These are phyloP conservation scores for Alligator mississippiensis DNA, from an alignment of 2,113 vertebrate genomes.

Conservation along the genomic window DNA sequence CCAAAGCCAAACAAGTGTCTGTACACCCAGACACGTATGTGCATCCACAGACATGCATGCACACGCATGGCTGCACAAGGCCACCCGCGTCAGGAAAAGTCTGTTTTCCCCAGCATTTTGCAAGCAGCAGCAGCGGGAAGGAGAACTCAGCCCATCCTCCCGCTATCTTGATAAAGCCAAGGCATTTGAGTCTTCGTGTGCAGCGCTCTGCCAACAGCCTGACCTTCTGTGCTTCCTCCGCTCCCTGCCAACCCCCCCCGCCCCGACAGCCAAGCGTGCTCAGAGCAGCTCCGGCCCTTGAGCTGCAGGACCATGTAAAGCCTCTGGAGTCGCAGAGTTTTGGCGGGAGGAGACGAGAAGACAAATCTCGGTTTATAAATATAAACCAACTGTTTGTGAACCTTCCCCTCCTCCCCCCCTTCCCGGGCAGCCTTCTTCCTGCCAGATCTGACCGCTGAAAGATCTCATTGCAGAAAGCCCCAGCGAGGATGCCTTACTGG, in stretches of 20 bases:
- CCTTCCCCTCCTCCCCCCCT: background rate
- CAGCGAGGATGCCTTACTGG: background rate
- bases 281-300: background rate
- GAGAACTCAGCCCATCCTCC: background rate
- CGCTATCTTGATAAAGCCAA: background rate
- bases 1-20: rapidly evolving
- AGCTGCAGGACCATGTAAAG: background rate
- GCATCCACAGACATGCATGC: background rate
- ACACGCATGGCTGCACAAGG: rapidly evolving
- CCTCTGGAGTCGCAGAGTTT: background rate
- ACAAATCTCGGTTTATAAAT: background rate
- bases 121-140: rapidly evolving
- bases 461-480: background rate
- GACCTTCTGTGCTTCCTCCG: conserved; percentile 29
- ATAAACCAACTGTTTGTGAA: too few relatives aligned
- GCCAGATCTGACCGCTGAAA: background rate
- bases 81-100: rapidly evolving
- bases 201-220: conserved; percentile 15
- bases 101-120: background rate
- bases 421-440: background rate
- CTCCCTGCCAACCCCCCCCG: conserved; percentile 2
- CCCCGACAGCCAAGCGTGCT: background rate
- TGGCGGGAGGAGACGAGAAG: background rate
- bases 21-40: rapidly evolving
- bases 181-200: background rate